A percentile compares a stretch with the other conserved stretches of the same genome.
Evolutionary conservation across 2,797 vertebrate genomes (phyloP).

Genomic region (Sternotherus odoratus): DNA sequence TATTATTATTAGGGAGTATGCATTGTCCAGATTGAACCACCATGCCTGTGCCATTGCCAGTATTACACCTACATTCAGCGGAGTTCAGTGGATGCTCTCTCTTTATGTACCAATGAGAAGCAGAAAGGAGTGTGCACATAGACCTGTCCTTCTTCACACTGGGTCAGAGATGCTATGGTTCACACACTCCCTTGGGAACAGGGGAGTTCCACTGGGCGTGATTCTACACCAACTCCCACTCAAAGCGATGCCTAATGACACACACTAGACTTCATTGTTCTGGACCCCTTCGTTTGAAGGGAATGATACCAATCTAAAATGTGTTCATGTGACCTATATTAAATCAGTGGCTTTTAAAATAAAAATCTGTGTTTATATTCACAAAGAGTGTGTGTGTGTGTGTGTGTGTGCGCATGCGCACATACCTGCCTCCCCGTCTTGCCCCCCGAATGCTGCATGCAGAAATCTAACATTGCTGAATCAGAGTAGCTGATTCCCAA

Average conservation of each 20-base stretch:
- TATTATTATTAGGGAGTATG: neutral
- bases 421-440: neutral
- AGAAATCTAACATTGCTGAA: neutral
- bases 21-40: neutral
- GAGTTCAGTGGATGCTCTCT: neutral
- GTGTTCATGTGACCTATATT: neutral
- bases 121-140: neutral
- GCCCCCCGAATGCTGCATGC: neutral
- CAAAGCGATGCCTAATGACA: neutral
- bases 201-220: no score
- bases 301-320: neutral
- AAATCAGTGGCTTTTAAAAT: neutral
- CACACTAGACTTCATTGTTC: neutral
- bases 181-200: neutral
- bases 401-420: accelerated
- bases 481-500: neutral
- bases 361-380: neutral
- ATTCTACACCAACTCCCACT: neutral
- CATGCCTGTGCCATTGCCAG: neutral
- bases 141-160: neutral
- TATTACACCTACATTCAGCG: neutral
- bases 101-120: neutral
- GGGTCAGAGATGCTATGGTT: neutral
- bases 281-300: neutral
- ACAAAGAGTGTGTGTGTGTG: neutral